A percentile compares a stretch with the other conserved stretches of the same genome.
Conservation (phyloP, 2,113 vertebrate genomes). For the Microcebus griseorufus region DNA sequence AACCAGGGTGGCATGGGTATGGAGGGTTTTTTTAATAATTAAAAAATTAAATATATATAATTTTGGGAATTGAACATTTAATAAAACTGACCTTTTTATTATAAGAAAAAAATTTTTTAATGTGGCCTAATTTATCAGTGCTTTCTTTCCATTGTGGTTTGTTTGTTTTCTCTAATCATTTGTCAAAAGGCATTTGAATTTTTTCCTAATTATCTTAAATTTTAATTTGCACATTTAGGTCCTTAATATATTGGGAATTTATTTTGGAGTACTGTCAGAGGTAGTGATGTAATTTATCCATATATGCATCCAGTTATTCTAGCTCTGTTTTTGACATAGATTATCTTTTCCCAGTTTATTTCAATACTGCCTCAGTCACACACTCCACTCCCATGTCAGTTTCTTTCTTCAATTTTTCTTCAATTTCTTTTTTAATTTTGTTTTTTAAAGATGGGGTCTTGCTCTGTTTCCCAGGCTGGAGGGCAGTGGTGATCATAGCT, state of each 20-base stretch:
- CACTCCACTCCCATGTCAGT: neutral
- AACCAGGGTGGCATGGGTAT: neutral
- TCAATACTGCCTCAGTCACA: neutral
- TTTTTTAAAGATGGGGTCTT: too few relatives aligned
- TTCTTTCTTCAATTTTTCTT: neutral
- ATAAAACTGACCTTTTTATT: constrained; percentile 57
- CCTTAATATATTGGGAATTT: neutral
- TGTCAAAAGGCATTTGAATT: neutral
- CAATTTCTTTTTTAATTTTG: too few relatives aligned
- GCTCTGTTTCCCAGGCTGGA: too few relatives aligned
- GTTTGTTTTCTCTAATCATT: neutral
- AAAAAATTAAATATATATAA: neutral
- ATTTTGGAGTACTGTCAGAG: neutral
- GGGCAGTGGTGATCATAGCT: too few relatives aligned
- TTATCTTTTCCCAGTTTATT: neutral
- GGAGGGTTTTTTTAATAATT: constrained; percentile 39
- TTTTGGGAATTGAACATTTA: constrained; percentile 58
- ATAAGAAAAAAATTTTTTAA: neutral
- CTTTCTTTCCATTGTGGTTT: neutral
- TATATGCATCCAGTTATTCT: neutral
- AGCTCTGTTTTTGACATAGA: neutral
- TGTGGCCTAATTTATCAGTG: neutral
- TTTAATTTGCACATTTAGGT: neutral
- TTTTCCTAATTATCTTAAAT: neutral
- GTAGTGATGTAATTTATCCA: neutral